A percentile compares a stretch with the other conserved stretches of the same genome.
phyloP scores from a whole-genome alignment of 2,888 invertebrate genomes.

The Stomorhina lunata region DNA sequence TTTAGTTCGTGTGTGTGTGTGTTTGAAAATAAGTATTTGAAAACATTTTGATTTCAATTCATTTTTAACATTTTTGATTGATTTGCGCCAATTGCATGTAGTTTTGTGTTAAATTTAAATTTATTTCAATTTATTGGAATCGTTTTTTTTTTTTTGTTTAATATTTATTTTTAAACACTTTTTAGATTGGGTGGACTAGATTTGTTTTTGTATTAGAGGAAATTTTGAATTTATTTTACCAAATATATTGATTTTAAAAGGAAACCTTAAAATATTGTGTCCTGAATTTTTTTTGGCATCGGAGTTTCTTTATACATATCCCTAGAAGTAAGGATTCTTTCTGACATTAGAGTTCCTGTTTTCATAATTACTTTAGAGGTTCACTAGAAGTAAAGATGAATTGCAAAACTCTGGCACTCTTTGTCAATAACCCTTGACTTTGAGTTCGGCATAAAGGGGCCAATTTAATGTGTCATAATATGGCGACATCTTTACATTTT shows the following conservation, averaged over 20 bases:
- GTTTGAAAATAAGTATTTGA: conserved; percentile 15
- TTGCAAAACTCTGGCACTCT: too few relatives aligned
- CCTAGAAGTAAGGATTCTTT: too few relatives aligned
- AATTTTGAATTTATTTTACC: not conserved
- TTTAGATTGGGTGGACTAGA: conserved; percentile 35
- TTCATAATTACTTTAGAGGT: too few relatives aligned
- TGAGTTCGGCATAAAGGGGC: too few relatives aligned
- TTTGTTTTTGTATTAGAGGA: not conserved
- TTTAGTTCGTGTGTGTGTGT: not conserved
- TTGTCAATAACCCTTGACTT: too few relatives aligned
- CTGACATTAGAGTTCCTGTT: too few relatives aligned
- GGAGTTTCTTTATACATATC: too few relatives aligned
- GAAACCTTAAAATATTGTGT: too few relatives aligned
- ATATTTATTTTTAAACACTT: conserved; percentile 38
- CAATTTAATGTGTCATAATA: too few relatives aligned
- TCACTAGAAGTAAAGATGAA: too few relatives aligned
- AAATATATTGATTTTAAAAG: not conserved
- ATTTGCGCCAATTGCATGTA: conserved; percentile 73
- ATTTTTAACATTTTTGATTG: conserved; percentile 70
- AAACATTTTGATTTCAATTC: conserved; percentile 47
- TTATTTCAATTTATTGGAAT: conserved; percentile 47
- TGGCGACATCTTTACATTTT: too few relatives aligned
- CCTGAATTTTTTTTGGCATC: too few relatives aligned
- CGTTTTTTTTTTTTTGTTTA: not conserved
- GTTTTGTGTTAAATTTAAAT: conserved; percentile 56